Evolutionary conservation across 2,888 invertebrate genomes (phyloP).

Genomic region (Apocheima hispidaria): DNA sequence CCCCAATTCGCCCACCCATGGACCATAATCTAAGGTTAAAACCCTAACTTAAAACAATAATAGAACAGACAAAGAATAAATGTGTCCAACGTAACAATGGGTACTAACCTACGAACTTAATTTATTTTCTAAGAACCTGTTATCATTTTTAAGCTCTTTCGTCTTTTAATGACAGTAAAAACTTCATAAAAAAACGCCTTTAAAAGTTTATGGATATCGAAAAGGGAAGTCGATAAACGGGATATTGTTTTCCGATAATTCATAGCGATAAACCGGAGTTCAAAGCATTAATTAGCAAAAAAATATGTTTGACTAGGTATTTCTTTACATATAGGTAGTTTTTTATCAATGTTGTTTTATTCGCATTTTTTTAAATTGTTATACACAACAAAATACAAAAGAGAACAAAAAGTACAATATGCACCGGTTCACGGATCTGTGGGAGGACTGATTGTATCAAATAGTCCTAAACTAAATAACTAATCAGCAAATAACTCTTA

Average conservation of each 20-base stretch:
- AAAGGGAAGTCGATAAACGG: conserved; percentile 40
- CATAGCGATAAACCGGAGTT: conserved; percentile 27
- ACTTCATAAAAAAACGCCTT: conserved; percentile 42
- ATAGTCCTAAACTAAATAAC: too few relatives aligned
- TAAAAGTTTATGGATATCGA: conserved; percentile 44
- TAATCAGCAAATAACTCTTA: too few relatives aligned
- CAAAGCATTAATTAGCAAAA: conserved; percentile 11
- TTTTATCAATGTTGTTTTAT: too few relatives aligned
- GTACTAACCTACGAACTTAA: neutral
- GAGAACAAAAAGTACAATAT: too few relatives aligned
- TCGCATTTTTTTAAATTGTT: too few relatives aligned
- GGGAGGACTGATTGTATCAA: too few relatives aligned
- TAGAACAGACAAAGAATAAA: neutral
- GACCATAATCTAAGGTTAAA: too few relatives aligned
- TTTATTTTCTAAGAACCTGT: conserved; percentile 12
- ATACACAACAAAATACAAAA: too few relatives aligned
- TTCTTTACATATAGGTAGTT: neutral
- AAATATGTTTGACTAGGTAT: neutral
- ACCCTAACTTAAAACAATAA: neutral
- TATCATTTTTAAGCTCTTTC: conserved; percentile 28
- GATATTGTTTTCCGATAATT: conserved; percentile 46
- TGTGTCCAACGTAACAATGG: neutral
- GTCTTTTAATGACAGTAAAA: conserved; percentile 28
- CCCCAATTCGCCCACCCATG: too few relatives aligned
- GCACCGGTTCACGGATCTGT: too few relatives aligned